phyloP scores from a whole-genome alignment of 2,888 invertebrate species.

The Escarpia spicata region DNA sequence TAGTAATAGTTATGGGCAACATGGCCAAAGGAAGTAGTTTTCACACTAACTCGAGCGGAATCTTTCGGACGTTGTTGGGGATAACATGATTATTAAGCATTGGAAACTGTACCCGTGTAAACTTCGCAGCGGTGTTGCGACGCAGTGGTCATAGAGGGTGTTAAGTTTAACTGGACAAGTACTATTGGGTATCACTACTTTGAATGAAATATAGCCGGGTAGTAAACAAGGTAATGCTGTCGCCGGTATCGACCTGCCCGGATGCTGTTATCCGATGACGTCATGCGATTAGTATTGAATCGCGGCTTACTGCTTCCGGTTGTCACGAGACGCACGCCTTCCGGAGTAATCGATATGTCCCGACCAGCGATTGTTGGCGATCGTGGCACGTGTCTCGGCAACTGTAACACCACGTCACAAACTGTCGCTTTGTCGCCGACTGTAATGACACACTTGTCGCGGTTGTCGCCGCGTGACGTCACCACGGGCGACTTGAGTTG shows the following conservation, averaged over 20 bases:
- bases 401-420: not conserved
- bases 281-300: not conserved
- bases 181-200: not conserved
- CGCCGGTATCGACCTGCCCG: not conserved
- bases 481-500: not conserved
- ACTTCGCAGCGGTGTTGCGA: not conserved
- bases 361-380: not conserved
- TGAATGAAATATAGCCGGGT: not conserved
- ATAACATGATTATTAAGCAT: not conserved
- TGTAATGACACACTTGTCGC: not conserved
- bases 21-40: no score
- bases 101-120: not conserved
- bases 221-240: not conserved
- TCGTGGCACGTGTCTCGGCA: not conserved
- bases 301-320: slow-evolving; percentile 12
- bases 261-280: slow-evolving; percentile 9
- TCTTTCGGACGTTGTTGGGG: not conserved
- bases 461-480: not conserved
- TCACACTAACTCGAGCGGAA: no score
- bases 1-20: no score
- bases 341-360: not conserved
- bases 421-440: not conserved
- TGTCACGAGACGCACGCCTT: not conserved
- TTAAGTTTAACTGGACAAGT: no score
- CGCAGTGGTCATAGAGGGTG: no score